A percentile compares a stretch with the other conserved stretches of the same genome.
Conservation (phyloP, 2,113 vertebrate genomes). For the Raja brachyura region DNA sequence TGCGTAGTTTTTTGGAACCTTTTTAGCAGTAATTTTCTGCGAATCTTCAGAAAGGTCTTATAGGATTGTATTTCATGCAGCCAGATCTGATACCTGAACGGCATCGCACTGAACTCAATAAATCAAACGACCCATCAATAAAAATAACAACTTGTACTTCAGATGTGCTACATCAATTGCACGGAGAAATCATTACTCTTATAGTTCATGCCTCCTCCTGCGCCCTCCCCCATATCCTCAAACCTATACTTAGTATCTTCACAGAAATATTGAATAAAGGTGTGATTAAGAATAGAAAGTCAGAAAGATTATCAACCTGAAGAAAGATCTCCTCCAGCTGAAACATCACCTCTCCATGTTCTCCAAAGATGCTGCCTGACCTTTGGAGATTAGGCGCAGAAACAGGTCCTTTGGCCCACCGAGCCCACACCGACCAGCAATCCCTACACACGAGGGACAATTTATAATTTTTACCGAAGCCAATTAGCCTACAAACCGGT, state of each 20-base stretch:
- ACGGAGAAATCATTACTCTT: neutral
- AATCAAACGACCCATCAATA: neutral
- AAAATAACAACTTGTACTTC: neutral
- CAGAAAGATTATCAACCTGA: neutral
- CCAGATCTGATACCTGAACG: neutral
- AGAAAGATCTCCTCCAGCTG: no score
- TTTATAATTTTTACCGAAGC: no score
- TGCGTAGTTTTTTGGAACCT: neutral
- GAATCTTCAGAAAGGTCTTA: neutral
- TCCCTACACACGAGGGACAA: no score
- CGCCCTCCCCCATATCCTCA: no score
- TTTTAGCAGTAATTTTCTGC: slow-evolving; percentile 2
- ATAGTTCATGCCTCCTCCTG: neutral
- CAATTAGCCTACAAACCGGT: no score
- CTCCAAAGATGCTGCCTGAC: no score
- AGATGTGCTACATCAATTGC: neutral
- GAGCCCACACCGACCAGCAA: no score
- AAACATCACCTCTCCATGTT: no score
- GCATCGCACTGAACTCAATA: neutral
- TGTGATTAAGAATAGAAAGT: neutral
- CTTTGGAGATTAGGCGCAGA: no score
- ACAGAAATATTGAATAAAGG: neutral
- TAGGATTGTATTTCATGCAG: neutral
- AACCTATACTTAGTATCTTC: no score
- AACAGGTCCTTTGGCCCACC: no score